These are phyloP conservation scores for Apodemus sylvaticus DNA, from an alignment of 2,113 vertebrate genomes.

Conservation along the genomic window DNA sequence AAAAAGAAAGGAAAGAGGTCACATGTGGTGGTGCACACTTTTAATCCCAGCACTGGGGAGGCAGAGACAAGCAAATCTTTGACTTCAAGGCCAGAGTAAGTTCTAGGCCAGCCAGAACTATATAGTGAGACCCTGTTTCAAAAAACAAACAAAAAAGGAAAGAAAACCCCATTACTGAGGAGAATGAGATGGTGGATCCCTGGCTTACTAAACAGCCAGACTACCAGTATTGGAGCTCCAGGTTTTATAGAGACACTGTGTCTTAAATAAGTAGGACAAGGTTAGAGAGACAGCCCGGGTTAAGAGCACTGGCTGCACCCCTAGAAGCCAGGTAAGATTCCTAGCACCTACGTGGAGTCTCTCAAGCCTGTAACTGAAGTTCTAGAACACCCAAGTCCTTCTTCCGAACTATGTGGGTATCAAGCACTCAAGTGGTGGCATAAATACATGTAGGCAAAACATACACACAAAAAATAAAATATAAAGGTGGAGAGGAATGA, in stretches of 20 bases:
- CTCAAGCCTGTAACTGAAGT: background rate
- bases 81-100: background rate
- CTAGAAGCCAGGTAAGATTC: background rate
- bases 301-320: background rate
- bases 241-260: background rate
- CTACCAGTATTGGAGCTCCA: background rate
- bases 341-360: background rate
- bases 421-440: background rate
- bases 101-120: background rate
- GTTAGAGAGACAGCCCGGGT: background rate
- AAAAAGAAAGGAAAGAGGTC: background rate
- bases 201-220: background rate
- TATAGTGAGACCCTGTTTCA: background rate
- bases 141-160: background rate
- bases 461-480: background rate
- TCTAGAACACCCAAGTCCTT: background rate
- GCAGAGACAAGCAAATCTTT: background rate
- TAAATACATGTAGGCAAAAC: background rate
- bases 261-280: background rate
- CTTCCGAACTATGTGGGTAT: background rate
- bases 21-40: background rate
- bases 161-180: background rate
- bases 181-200: background rate
- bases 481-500: background rate
- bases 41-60: background rate